Percentiles rank a stretch among this genome's conserved stretches.
Conservation (phyloP, 2,113 vertebrate species). For the Narcine bancroftii region DNA sequence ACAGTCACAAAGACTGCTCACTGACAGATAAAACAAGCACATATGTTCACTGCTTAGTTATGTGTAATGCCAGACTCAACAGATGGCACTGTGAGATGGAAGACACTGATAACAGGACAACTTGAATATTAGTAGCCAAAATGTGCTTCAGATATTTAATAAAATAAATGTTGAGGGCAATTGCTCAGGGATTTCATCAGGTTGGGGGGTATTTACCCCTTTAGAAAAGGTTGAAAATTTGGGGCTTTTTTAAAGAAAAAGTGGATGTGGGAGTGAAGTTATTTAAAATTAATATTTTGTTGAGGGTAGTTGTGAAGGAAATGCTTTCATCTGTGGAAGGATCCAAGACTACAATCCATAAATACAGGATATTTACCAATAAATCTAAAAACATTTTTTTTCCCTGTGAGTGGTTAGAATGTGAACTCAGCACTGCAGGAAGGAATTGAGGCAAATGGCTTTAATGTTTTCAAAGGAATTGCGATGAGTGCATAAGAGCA, state of each 20-base stretch:
- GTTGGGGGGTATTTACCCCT: neutral
- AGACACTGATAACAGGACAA: neutral
- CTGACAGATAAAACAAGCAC: slow-evolving; percentile 23
- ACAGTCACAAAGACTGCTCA: neutral
- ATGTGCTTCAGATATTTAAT: neutral
- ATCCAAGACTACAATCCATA: neutral
- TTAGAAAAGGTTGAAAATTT: neutral
- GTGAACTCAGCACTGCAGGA: neutral
- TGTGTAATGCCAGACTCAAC: slow-evolving; percentile 22
- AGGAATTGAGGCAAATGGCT: neutral
- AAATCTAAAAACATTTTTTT: neutral
- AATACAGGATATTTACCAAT: neutral
- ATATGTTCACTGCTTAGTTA: slow-evolving; percentile 15
- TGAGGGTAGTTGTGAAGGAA: neutral
- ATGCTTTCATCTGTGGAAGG: neutral
- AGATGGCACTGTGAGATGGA: slow-evolving; percentile 31
- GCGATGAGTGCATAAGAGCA: neutral
- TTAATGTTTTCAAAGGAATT: neutral
- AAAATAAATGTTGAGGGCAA: neutral
- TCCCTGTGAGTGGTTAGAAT: neutral
- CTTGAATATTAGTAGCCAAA: neutral
- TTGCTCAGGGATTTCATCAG: too few species aligned
- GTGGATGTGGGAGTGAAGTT: neutral
- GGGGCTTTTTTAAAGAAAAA: neutral
- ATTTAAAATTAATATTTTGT: neutral